phyloP scores from a whole-genome alignment of 2,113 vertebrate species.

The Scatophagus argus region DNA sequence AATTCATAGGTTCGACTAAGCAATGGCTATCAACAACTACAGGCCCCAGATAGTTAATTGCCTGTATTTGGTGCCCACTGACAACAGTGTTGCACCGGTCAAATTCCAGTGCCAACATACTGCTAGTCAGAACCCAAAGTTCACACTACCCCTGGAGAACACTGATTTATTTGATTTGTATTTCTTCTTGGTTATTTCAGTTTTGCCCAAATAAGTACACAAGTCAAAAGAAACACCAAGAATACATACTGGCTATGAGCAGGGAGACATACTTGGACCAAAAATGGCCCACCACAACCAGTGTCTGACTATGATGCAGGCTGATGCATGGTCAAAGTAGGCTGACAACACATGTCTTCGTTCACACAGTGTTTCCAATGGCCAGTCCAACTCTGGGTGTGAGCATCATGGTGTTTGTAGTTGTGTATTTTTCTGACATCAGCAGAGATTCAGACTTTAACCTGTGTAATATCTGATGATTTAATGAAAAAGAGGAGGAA shows the following conservation, averaged over 20 bases:
- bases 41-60: neutral
- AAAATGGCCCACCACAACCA: too few relatives aligned
- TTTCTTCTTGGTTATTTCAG: neutral
- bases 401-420: neutral
- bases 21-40: neutral
- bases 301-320: too few relatives aligned
- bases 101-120: neutral
- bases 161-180: too few relatives aligned
- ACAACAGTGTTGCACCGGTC: neutral
- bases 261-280: too few relatives aligned
- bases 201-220: neutral
- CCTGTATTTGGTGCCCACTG: neutral
- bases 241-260: neutral
- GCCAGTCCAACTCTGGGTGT: too few relatives aligned
- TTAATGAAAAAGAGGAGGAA: constrained; percentile 15
- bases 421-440: constrained; percentile 3
- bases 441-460: neutral
- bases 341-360: too few relatives aligned
- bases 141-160: neutral
- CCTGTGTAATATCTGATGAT: too few relatives aligned
- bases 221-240: neutral
- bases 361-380: too few relatives aligned
- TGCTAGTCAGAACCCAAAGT: neutral
- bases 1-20: neutral
- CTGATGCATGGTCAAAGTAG: too few relatives aligned